Base-by-base conservation (phyloP, 2,888 invertebrate genomes). In the Limnephilus marmoratus region DNA sequence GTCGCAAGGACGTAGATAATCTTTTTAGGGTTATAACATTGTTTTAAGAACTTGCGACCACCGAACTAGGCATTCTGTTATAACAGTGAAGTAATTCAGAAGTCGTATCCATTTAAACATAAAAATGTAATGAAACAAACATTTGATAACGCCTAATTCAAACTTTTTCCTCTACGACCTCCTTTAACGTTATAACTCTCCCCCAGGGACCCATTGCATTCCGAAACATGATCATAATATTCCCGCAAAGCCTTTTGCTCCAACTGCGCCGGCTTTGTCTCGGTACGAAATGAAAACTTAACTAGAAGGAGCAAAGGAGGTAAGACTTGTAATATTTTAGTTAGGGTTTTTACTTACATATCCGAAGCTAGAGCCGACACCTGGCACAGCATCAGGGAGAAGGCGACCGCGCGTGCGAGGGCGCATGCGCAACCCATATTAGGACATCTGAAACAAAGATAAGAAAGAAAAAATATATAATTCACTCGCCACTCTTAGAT, bases 381-480 rank as follows among this genome's bases (percentile, higher is more conserved):
- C 95, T 95, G 95, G 95, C 95, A 95, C 95, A 96, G 96, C 96
- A 97, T 96, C 95, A 97, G 96, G 95, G 97, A 95, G 95, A 97
- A 96, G 95, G 96, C 96, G 96, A 97, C 96, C 95, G 96, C 97
- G 96, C 97, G 97, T 96, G 97, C 97, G 96, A 97, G 97, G 97
- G 97, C 97, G 97, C 97, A 98, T 97, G 97, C 97, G 97, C 97
- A 98, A 97, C 98, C 98, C 98, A 98, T 98, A 97, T 98, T 98
- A 98, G 97, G 97, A 97, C 97, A 98, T 98, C 98, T 98, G 97
- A 93, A 98, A 98, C 86, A 92, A 91, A 91, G 9, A 49, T 81
- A 24, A 18, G 11, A 41, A 85, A 11, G 4, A 41, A 41, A 37
- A 41, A 41, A 7, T 41, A 37, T 37, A 37, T 37, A 37, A 37